phyloP scores from a whole-genome alignment of 2,888 invertebrate species.

The Mylabris sibirica region DNA sequence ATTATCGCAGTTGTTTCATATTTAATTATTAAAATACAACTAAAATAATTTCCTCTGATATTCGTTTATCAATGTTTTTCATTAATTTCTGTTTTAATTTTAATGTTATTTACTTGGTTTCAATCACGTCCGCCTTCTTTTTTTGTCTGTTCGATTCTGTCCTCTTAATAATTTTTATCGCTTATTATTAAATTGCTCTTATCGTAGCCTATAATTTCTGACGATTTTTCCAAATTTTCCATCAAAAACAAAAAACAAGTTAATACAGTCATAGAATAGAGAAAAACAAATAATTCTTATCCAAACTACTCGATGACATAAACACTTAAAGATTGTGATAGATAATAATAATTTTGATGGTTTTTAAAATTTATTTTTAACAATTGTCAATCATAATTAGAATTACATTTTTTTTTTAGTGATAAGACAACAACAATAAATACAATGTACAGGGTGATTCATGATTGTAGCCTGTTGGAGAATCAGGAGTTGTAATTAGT shows the following conservation, averaged over 20 bases:
- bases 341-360: background rate
- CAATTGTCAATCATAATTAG: background rate
- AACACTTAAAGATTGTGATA: background rate
- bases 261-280: background rate
- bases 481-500: too few relatives aligned
- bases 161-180: background rate
- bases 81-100: background rate
- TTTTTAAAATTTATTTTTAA: background rate
- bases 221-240: background rate
- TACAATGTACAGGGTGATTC: background rate
- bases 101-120: background rate
- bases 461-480: too few relatives aligned
- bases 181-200: too few relatives aligned
- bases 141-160: background rate
- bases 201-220: background rate
- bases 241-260: background rate
- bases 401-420: background rate
- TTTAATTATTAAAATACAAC: background rate
- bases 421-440: background rate
- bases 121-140: conserved; percentile 11
- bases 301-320: background rate
- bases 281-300: background rate
- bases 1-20: background rate
- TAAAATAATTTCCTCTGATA: background rate
- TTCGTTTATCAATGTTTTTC: background rate